These are phyloP conservation scores for Troilus luridus DNA, from an alignment of 2,888 invertebrate genomes.

Conservation along the genomic window DNA sequence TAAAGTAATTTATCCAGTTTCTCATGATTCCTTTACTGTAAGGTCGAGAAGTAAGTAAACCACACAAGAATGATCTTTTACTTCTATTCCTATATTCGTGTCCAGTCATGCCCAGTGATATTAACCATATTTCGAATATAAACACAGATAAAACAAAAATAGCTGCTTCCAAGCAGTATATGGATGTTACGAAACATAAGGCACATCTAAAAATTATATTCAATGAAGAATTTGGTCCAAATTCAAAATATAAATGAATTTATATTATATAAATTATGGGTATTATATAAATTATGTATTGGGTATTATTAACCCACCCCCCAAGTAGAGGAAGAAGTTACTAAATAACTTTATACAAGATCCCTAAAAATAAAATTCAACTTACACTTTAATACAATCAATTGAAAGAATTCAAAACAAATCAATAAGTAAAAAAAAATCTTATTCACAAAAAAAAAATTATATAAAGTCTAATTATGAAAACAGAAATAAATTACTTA, in stretches of 20 bases:
- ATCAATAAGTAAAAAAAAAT: too few species aligned
- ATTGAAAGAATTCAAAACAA: too few species aligned
- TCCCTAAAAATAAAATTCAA: too few species aligned
- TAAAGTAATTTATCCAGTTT: conserved; percentile 66
- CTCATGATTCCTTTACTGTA: conserved; percentile 66
- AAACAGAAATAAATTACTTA: conserved; percentile 70
- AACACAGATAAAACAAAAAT: conserved; percentile 69
- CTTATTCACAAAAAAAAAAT: not conserved
- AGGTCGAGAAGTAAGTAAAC: conserved; percentile 65
- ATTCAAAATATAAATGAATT: not conserved
- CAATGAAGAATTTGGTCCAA: not conserved
- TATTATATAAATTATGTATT: too few species aligned
- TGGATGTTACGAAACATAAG: conserved; percentile 74
- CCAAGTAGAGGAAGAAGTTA: too few species aligned
- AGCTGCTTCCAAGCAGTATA: conserved; percentile 70
- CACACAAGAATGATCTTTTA: conserved; percentile 62
- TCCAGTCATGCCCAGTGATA: conserved; percentile 72
- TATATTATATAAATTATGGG: not conserved
- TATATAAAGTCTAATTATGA: not conserved
- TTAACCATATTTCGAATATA: conserved; percentile 70
- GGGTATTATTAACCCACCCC: not conserved
- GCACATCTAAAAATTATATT: conserved; percentile 70
- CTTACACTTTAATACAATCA: too few species aligned
- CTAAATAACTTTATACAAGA: too few species aligned
- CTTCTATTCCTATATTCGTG: conserved; percentile 71